Base-by-base conservation (phyloP, 2,888 invertebrate species). In the Cephus runcator region DNA sequence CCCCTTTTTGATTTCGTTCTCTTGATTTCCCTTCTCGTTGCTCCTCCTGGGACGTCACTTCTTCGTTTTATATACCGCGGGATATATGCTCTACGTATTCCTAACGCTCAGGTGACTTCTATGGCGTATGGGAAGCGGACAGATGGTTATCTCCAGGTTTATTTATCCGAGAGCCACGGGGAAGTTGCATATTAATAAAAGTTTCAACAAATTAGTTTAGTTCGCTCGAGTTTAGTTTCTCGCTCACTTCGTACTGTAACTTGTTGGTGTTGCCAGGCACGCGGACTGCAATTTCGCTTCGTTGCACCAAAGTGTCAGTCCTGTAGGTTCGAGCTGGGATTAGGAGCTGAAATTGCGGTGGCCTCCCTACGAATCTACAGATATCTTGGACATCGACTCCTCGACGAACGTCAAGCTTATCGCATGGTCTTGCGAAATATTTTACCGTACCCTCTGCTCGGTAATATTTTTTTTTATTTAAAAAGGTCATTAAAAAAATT, bases 181-280 rank as follows among this genome's bases (percentile, higher is more conserved):
- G 79, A 85, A 86, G 84, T 86, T 86, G 87, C 87, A 85, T 86
- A 86, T 87, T 86, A 88, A 88, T 88, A 88, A 87, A 88, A 88
- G 84, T 88, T 88, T 77, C 78, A 71, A 80, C 77, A 87, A 86
- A 87, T 88, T 86, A 88, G 86, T 87, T 88, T 87, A 87, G 88
- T 88, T 88, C 81, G 69, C 78, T 15, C 33, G 81, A 83, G 82
- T 82, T 85, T 78, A 80, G 79, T 81, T 81, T 80, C 76, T 69
- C 69, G 77, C 69, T 69, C 77, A 80, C 82, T 79, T 83, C 79
- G 79, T 34, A 75, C 68, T 34, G 80, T 81, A 81, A 80, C 83
- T 83, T 81, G 79, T 83, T 81, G 79, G 74, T 40, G 75, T 73
- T 78, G 30, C 71, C 76, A 73, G 34, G 73, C 77, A 69, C 73